Evolutionary conservation across 2,113 vertebrate species (phyloP), one percentile per base, ranked within the genome.

Genomic region (Lucifuga dentata): DNA sequence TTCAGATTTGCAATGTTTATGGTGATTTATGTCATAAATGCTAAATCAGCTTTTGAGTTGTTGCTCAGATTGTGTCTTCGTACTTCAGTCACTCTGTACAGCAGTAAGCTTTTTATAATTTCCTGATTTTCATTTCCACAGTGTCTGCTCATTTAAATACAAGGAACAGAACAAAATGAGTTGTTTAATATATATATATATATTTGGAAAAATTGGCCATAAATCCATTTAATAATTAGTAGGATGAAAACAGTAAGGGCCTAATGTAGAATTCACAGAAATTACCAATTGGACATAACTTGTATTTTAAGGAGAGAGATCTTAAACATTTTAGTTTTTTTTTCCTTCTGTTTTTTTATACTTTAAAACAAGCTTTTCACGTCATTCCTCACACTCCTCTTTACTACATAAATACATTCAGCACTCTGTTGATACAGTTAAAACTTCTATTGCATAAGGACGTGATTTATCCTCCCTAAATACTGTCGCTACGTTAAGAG

Each of bases 321-420:
- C 33, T 5, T 29, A n/a, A 51, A 44, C 12, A 45, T 3, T 4
- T 51, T 43, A 10, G 19, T 36, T 35, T 17, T 5, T 15, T 32
- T 55, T 45, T 40, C 10, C 13, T 9, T 2, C 46, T 15, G 17
- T 15, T 53, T 43, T 8, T n/a, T 21, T 39, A 35, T 9, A 35
- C 41, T 23, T 66, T 46, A 45, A 70, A 78, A 67, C 11, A 65
- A 57, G 24, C 21, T 62, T 76, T 65, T 73, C 62, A 68, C 33
- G 9, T 50, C 29, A 60, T 68, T 86, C 53, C 24, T 75, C 53
- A 51, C 45, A 24, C 62, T 77, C 36, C 16, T 60, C 59, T 62
- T 11, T 70, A 76, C 57, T 85, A 78, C 50, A 86, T 81, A 83
- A 82, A 83, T 84, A 89, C 86, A 86, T 86, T 91, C 87, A 80